Evolutionary conservation across 2,797 vertebrate species (phyloP).

Genomic region (Darevskia nairensis): DNA sequence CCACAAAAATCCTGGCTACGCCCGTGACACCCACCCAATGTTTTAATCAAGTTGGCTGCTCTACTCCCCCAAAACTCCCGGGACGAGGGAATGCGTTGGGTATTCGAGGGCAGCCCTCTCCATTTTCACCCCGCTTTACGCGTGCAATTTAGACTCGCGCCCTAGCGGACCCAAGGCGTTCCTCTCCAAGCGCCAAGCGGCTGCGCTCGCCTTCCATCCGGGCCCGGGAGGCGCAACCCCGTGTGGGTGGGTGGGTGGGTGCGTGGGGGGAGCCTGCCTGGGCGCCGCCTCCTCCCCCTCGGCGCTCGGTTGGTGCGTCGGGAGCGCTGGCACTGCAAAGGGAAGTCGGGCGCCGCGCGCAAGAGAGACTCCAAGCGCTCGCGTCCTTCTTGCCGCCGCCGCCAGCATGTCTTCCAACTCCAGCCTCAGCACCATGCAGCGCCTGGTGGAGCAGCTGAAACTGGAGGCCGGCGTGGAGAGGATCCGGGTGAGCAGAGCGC

Average conservation of each 20-base stretch:
- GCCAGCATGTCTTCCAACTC: slow-evolving; percentile 87
- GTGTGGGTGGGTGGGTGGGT: too few species aligned
- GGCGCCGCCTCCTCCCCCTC: not conserved
- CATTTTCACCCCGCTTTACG: too few species aligned
- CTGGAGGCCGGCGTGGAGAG: slow-evolving; percentile 89
- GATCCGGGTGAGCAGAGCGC: slow-evolving; percentile 83
- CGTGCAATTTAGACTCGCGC: too few species aligned
- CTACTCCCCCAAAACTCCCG: too few species aligned
- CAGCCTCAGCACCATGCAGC: slow-evolving; percentile 83
- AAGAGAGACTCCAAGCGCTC: not conserved
- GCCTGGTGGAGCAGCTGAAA: slow-evolving; percentile 88
- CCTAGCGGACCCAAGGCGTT: too few species aligned
- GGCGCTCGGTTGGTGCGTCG: not conserved
- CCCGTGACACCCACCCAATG: too few species aligned
- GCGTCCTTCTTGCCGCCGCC: not conserved
- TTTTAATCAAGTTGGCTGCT: too few species aligned
- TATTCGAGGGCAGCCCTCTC: too few species aligned
- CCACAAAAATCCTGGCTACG: too few species aligned
- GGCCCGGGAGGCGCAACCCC: not conserved
- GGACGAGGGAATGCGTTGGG: too few species aligned
- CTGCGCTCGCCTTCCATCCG: not conserved
- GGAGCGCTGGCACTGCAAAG: not conserved
- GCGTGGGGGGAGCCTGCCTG: not conserved
- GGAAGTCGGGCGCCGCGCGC: not conserved
- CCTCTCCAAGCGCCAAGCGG: not conserved